Conservation (phyloP, 2,113 vertebrate species). For the Hydrolagus affinis region DNA sequence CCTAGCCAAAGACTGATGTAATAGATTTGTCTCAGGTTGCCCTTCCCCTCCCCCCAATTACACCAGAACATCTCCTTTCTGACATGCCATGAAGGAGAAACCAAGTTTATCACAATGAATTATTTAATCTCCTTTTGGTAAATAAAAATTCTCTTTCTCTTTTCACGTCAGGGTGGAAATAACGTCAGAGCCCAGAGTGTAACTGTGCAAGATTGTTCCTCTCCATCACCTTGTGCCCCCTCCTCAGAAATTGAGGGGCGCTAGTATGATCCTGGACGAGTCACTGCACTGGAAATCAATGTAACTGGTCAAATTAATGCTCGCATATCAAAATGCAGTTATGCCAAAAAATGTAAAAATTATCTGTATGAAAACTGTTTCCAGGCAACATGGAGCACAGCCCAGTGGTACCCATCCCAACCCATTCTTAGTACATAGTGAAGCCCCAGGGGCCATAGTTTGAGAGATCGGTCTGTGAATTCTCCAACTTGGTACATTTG, state of each 20-base stretch:
- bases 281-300: background rate
- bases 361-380: background rate
- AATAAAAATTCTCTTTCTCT: background rate
- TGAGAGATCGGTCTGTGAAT: background rate
- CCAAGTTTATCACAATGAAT: background rate
- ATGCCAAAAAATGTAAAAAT: no score
- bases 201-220: background rate
- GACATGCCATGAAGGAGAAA: background rate
- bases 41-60: background rate
- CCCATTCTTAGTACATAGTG: background rate
- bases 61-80: background rate
- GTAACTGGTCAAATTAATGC: background rate
- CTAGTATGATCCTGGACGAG: background rate
- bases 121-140: background rate
- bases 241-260: background rate
- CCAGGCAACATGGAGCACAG: background rate
- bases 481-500: background rate
- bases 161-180: background rate
- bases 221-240: background rate
- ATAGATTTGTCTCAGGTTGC: no score
- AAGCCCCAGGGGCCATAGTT: background rate
- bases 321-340: background rate
- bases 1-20: no score
- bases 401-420: background rate
- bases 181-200: background rate